phyloP scores from a whole-genome alignment of 2,113 vertebrate genomes.

The Panurus biarmicus region DNA sequence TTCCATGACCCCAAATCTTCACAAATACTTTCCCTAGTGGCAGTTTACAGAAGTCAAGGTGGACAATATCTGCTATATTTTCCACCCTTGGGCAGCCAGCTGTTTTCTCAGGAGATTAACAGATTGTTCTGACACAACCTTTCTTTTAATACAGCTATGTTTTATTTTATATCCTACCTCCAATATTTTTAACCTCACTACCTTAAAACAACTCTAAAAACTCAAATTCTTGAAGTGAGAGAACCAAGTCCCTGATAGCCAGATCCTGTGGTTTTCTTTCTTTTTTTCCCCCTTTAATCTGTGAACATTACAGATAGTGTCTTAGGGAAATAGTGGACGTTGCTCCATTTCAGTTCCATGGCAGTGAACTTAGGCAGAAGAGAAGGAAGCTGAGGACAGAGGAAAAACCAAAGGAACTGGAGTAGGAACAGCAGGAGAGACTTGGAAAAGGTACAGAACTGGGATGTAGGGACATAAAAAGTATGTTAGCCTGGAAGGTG shows the following conservation, averaged over 20 bases:
- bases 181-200: background rate
- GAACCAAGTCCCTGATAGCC: background rate
- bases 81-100: background rate
- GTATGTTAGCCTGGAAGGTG: background rate
- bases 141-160: background rate
- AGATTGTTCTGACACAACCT: background rate
- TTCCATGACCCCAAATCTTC: background rate
- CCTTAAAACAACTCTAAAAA: background rate
- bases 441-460: background rate
- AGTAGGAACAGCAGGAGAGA: background rate
- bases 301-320: background rate
- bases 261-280: background rate
- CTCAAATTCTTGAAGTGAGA: background rate
- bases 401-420: background rate
- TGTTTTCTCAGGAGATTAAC: background rate
- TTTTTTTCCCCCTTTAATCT: background rate
- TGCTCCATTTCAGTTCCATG: background rate
- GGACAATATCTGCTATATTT: background rate
- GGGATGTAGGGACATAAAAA: background rate
- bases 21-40: background rate
- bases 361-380: background rate
- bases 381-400: background rate
- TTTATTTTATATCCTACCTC: background rate
- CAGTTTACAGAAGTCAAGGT: background rate
- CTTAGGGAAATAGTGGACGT: background rate